Evolutionary conservation across 2,797 vertebrate genomes (phyloP), one percentile per base, ranked within the genome.

Genomic region (Eulemur albifrons): DNA sequence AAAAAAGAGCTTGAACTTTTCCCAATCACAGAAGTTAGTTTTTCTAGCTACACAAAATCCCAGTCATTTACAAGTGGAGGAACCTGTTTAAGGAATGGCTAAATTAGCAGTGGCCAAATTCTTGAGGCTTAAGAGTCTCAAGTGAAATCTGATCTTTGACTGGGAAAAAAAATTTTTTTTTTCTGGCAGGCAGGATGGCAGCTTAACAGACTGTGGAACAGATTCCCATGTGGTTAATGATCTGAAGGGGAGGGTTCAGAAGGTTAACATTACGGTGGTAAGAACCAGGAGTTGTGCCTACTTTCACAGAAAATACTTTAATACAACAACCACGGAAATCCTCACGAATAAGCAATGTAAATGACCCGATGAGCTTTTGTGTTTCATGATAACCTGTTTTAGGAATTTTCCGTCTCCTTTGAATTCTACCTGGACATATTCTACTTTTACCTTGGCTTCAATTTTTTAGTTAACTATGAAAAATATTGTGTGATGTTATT

Each of bases 71-170:
- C 32, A 91, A 95, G 65, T 87, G 54, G 94, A 96, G 72, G 67
- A 96, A 95, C 75, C 94, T 96, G 91, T 94, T 96, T 94, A 54
- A 93, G 63, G 83, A 97, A 88, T 61, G 79, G 35, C 73, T 89
- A 92, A 94, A 89, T 93, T 89, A 95, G 50, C 59, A 92, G 48
- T 88, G 82, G 43, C 72, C 93, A 93, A 30, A 93, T 97, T 94
- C 82, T 95, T 93, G 72, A 79, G 48, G 65, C 7, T 95, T 95
- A 76, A 83, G 72, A 93, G 69, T 82, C 70, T 97, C 83, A 77
- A 45, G 81, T 90, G 94, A 93, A 97, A 97, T 92, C 54, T 81
- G 93, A 97, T 96, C 90, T 52, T 87, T 89, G 72, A 89, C 59
- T 7, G 48, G 65, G 88, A 54, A 83, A 10, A 35, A 11, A 52